Evolutionary conservation across 2,113 vertebrate genomes (phyloP).

Genomic region (Petromus typicus): DNA sequence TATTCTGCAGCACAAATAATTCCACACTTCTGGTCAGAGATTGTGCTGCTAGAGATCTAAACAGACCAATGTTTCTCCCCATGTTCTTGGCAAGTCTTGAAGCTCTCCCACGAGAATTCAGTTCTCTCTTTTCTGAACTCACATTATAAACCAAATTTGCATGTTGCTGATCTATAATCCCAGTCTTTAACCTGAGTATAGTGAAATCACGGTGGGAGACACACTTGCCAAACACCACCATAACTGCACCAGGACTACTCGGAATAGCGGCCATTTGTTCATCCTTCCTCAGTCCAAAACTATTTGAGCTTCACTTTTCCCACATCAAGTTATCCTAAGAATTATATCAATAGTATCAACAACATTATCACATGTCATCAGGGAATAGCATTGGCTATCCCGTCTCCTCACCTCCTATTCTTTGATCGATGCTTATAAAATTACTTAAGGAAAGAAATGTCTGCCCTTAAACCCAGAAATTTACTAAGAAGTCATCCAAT

Average conservation of each 20-base stretch:
- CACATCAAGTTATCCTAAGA: slow-evolving; percentile 78
- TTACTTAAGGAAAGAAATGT: background rate
- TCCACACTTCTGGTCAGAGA: slow-evolving; percentile 18
- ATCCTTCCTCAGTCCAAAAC: slow-evolving; percentile 80
- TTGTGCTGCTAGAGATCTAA: slow-evolving; percentile 61
- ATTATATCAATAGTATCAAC: slow-evolving; percentile 74
- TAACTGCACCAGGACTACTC: slow-evolving; percentile 59
- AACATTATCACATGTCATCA: slow-evolving; percentile 64
- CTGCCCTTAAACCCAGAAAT: background rate
- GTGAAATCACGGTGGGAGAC: slow-evolving; percentile 71
- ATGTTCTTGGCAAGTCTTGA: slow-evolving; percentile 53
- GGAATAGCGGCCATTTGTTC: slow-evolving; percentile 77
- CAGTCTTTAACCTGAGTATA: slow-evolving; percentile 62
- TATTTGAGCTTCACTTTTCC: slow-evolving; percentile 83
- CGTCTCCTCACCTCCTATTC: slow-evolving; percentile 29
- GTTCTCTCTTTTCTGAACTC: slow-evolving; percentile 67
- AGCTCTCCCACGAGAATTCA: slow-evolving; percentile 61
- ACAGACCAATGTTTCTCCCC: slow-evolving; percentile 40
- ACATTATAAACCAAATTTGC: slow-evolving; percentile 70
- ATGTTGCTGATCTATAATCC: slow-evolving; percentile 66
- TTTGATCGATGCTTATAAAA: slow-evolving; percentile 46
- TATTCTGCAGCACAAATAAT: background rate
- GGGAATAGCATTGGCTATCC: background rate
- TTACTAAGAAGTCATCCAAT: background rate
- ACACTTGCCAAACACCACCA: slow-evolving; percentile 65